Conservation (phyloP, 2,888 invertebrate genomes). For the Spisula solida region DNA sequence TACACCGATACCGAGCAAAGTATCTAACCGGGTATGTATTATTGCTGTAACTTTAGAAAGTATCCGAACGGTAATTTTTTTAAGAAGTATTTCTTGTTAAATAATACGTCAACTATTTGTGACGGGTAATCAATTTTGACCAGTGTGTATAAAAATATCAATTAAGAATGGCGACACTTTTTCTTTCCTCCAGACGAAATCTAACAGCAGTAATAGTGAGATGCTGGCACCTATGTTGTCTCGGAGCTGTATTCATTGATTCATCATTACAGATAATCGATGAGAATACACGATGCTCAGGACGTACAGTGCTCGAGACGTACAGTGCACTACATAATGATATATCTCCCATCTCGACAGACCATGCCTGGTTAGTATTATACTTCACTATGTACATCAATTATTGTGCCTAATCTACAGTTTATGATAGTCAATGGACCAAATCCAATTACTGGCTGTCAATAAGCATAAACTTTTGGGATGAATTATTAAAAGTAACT, state of each 20-base stretch:
- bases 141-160: no score
- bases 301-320: no score
- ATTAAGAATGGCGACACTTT: no score
- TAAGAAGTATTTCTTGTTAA: no score
- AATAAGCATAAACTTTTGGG: conserved; percentile 7
- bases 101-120: no score
- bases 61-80: no score
- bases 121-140: no score
- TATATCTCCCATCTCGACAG: not conserved
- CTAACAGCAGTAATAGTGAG: not conserved
- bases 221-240: not conserved
- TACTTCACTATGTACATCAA: not conserved
- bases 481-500: not conserved
- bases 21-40: no score
- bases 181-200: not conserved
- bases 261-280: not conserved
- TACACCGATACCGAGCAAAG: no score
- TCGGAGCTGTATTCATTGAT: not conserved
- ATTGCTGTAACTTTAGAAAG: no score
- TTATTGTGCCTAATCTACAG: not conserved
- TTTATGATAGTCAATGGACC: not conserved
- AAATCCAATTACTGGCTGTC: not conserved
- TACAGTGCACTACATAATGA: no score
- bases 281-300: not conserved
- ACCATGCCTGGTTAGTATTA: not conserved